phyloP scores from a whole-genome alignment of 2,113 vertebrate genomes.

The Illadopsis cleaveri region DNA sequence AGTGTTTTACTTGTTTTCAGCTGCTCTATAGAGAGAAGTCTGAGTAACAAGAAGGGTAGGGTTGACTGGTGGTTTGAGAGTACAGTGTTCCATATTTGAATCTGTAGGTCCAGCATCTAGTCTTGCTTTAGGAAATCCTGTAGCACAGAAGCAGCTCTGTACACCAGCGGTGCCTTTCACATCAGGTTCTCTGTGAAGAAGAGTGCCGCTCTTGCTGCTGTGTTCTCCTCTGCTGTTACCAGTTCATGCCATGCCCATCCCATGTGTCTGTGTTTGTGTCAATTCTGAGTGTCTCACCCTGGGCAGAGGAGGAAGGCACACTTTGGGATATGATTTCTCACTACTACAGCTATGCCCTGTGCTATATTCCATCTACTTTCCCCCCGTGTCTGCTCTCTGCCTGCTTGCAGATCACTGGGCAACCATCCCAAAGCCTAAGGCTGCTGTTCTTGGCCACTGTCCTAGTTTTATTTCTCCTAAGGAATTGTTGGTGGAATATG shows the following conservation, averaged over 20 bases:
- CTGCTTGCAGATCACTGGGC: neutral
- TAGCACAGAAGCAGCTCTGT: neutral
- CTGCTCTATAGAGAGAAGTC: neutral
- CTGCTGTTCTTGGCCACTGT: neutral
- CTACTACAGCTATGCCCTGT: neutral
- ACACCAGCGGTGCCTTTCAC: neutral
- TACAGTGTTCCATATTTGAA: neutral
- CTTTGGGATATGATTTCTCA: neutral
- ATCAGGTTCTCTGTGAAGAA: neutral
- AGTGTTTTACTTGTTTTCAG: neutral
- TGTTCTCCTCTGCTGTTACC: neutral
- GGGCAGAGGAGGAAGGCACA: neutral
- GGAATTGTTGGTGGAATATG: neutral
- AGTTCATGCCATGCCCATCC: neutral
- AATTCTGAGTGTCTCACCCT: neutral
- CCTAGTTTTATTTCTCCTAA: neutral
- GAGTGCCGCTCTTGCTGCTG: neutral
- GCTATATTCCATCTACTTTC: neutral
- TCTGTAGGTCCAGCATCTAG: neutral
- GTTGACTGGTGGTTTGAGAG: neutral
- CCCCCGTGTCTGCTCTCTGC: neutral
- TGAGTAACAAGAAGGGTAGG: neutral
- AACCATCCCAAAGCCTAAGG: neutral
- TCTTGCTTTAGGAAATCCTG: neutral
- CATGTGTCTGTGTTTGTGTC: accelerated